Evolutionary conservation across 1,140 invertebrate species (phyloP).

Genomic region (Drosophila hydei): DNA sequence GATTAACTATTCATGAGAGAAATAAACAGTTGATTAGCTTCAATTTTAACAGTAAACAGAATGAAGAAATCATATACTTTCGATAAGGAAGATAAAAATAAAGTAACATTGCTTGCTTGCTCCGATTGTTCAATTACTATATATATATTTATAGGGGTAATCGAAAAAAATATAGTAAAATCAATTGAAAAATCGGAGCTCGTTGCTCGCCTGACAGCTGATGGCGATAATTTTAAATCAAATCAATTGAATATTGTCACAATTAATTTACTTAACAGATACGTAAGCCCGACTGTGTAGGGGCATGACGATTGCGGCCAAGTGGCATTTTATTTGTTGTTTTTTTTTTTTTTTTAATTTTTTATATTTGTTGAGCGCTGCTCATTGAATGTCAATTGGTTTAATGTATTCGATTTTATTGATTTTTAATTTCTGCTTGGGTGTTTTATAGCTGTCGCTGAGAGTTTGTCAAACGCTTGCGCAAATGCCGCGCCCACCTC

Average conservation of each 20-base stretch:
- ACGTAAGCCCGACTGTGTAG: conserved; percentile 29
- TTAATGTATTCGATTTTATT: conserved; percentile 59
- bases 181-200: conserved; percentile 57
- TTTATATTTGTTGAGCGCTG: neutral
- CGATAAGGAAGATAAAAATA: neutral
- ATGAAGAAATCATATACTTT: neutral
- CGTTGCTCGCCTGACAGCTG: conserved; percentile 64
- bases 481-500: conserved; percentile 32
- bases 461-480: conserved; percentile 52
- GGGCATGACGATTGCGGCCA: conserved; percentile 10
- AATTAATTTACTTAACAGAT: conserved; percentile 79
- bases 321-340: conserved; percentile 16
- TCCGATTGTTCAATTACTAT: neutral
- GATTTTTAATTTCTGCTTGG: conserved; percentile 74
- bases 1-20: too few species aligned
- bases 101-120: neutral
- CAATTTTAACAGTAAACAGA: neutral
- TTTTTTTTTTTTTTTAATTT: neutral
- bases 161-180: conserved; percentile 24
- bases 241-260: conserved; percentile 82
- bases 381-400: conserved; percentile 28
- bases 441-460: conserved; percentile 65
- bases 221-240: conserved; percentile 80
- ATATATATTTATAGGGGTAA: neutral
- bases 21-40: too few species aligned